phyloP scores from a whole-genome alignment of 2,113 vertebrate genomes.

The Vidua macroura region DNA sequence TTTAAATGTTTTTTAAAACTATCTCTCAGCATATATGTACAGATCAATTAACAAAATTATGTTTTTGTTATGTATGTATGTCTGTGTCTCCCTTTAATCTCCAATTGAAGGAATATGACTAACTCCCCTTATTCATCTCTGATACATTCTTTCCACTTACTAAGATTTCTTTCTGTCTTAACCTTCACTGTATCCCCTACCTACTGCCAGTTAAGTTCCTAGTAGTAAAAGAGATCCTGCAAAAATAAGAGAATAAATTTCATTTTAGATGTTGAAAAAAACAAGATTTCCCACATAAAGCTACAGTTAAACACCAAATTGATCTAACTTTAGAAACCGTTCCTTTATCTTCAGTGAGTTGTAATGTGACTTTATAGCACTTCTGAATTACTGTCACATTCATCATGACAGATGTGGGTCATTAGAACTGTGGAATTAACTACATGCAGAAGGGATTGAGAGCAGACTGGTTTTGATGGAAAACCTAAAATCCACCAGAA shows the following conservation, averaged over 20 bases:
- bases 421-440: slow-evolving; percentile 22
- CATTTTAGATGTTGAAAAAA: neutral
- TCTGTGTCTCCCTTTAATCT: neutral
- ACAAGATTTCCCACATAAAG: neutral
- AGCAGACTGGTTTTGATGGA: slow-evolving; percentile 20
- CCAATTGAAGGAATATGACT: neutral
- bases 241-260: neutral
- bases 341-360: slow-evolving; percentile 21
- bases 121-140: neutral
- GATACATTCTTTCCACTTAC: neutral
- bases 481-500: slow-evolving; percentile 32
- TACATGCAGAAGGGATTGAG: neutral
- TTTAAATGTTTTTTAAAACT: neutral
- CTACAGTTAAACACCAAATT: neutral
- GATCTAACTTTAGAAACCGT: slow-evolving; percentile 14
- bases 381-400: slow-evolving; percentile 27
- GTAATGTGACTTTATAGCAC: neutral
- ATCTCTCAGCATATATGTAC: neutral
- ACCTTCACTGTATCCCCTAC: neutral
- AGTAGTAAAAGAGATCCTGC: neutral
- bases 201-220: neutral
- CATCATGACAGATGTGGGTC: slow-evolving; percentile 27
- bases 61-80: neutral
- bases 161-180: neutral
- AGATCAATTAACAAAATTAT: neutral